A percentile compares a stretch with the other conserved stretches of the same genome.
Evolutionary conservation across 2,113 vertebrate species (phyloP).

Genomic region (Cololabis saira): DNA sequence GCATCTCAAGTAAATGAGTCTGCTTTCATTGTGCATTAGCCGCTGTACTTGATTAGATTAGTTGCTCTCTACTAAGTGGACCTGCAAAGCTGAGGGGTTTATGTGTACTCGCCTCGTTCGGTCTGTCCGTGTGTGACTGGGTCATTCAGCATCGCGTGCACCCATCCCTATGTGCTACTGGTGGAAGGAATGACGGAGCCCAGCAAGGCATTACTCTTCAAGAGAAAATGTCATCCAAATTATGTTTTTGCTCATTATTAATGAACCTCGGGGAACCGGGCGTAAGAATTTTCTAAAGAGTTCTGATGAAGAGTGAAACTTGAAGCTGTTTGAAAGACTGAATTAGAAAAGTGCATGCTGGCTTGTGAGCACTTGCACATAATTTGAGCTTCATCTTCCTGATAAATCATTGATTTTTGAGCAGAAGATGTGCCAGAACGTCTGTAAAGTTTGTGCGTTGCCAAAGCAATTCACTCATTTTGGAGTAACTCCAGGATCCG

Average conservation of each 20-base stretch:
- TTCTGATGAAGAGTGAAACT: slow-evolving; percentile 14
- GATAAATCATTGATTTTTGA: slow-evolving; percentile 23
- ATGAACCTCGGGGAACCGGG: too few relatives aligned
- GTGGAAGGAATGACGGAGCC: slow-evolving; percentile 13
- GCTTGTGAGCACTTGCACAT: slow-evolving; percentile 10
- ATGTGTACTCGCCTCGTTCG: slow-evolving; percentile 42
- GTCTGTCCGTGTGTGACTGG: slow-evolving; percentile 2
- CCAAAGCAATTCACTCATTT: slow-evolving; percentile 23
- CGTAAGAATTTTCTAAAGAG: not conserved
- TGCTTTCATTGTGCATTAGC: slow-evolving; percentile 76
- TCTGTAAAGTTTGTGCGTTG: slow-evolving; percentile 6
- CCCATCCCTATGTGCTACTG: not conserved
- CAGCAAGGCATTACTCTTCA: slow-evolving; percentile 23
- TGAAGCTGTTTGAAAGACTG: slow-evolving; percentile 7
- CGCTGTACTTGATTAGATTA: slow-evolving; percentile 68
- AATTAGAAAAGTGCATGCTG: slow-evolving; percentile 3
- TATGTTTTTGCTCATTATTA: not conserved
- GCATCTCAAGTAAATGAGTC: slow-evolving; percentile 55
- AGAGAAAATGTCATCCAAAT: slow-evolving; percentile 9
- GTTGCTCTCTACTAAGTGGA: slow-evolving; percentile 66
- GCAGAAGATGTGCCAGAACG: slow-evolving; percentile 19
- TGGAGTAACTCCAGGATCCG: slow-evolving; percentile 8
- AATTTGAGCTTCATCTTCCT: slow-evolving; percentile 25
- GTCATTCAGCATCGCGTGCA: not conserved
- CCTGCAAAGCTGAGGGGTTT: slow-evolving; percentile 60